Evolutionary conservation across 2,797 vertebrate genomes (phyloP).

Genomic region (Anguilla anguilla): DNA sequence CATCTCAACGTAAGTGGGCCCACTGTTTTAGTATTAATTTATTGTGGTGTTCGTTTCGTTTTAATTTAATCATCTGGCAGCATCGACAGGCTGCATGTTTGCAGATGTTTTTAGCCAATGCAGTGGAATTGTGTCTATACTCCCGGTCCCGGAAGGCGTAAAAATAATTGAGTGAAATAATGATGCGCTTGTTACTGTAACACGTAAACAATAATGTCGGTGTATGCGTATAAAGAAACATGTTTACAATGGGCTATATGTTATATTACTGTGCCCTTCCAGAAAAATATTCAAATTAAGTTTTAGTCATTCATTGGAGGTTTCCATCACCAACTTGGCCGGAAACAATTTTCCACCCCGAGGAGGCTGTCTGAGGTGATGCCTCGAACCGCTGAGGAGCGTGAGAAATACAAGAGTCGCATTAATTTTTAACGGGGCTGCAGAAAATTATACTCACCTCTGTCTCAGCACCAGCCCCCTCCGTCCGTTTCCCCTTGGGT

Average conservation of each 20-base stretch:
- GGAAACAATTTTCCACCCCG: not conserved
- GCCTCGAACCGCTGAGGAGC: not conserved
- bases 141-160: constrained; percentile 18
- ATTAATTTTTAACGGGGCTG: constrained; percentile 28
- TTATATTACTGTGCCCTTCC: not conserved
- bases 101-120: constrained; percentile 12
- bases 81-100: not conserved
- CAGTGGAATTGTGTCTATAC: constrained; percentile 5
- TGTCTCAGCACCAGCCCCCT: not conserved
- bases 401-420: constrained; percentile 28
- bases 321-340: not conserved
- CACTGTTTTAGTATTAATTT: not conserved
- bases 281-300: not conserved
- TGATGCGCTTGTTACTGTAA: not conserved
- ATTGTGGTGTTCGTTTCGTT: constrained; percentile 2
- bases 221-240: not conserved
- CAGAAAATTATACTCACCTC: constrained; percentile 8
- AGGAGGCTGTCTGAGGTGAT: not conserved
- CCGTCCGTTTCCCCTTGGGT: not conserved
- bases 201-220: not conserved
- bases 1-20: constrained; percentile 32
- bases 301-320: not conserved
- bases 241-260: not conserved
- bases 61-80: not conserved
- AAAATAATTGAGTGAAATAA: not conserved